Conservation (phyloP, 1,140 invertebrate genomes). For the Drosophila quadrilineata region DNA sequence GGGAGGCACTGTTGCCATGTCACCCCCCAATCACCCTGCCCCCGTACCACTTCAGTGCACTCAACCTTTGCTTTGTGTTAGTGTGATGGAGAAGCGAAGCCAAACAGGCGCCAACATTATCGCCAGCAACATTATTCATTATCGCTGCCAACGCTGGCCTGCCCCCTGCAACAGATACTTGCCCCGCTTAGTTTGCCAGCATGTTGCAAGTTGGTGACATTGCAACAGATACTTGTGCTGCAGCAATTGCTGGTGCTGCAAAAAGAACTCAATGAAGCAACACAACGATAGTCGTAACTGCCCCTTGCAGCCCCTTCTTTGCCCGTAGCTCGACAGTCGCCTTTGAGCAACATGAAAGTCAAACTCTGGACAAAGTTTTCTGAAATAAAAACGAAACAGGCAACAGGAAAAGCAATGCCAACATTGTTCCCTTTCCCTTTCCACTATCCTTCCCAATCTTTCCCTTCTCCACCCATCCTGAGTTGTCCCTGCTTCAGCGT, state of each 20-base stretch:
- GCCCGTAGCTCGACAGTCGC: not conserved
- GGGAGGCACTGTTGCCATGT: too few relatives aligned
- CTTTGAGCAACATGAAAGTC: constrained; percentile 48
- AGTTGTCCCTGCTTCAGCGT: not conserved
- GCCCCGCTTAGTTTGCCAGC: constrained; percentile 10
- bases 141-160: constrained; percentile 38
- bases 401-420: constrained; percentile 37
- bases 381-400: constrained; percentile 39
- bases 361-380: constrained; percentile 67
- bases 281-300: not conserved
- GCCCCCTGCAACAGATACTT: not conserved
- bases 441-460: not conserved
- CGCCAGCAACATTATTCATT: constrained; percentile 72
- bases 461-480: too few relatives aligned
- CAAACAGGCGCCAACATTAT: constrained; percentile 65
- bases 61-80: too few relatives aligned
- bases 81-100: constrained; percentile 35
- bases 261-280: constrained; percentile 35
- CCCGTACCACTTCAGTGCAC: too few relatives aligned
- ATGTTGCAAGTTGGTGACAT: constrained; percentile 67
- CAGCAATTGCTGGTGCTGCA: constrained; percentile 42
- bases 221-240: constrained; percentile 63
- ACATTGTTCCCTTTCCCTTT: not conserved
- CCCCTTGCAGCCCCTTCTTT: not conserved
- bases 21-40: too few relatives aligned